Percentiles rank a stretch among this genome's conserved stretches.
These are phyloP conservation scores for Polypterus senegalus DNA, from an alignment of 2,113 vertebrate species.

Conservation along the genomic window DNA sequence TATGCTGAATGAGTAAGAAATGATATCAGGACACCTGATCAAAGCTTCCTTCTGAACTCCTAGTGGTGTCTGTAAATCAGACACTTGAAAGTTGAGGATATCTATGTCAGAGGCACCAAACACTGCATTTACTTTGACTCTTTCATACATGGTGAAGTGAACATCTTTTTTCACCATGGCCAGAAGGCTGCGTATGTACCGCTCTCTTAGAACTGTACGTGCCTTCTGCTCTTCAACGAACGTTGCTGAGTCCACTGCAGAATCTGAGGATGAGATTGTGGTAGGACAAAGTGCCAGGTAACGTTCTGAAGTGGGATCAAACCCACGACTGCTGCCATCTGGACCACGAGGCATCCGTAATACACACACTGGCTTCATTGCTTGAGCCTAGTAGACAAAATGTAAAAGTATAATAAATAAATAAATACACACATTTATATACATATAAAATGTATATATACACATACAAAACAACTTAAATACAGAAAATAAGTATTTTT, in stretches of 20 bases:
- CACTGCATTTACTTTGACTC: slow-evolving; percentile 53
- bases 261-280: slow-evolving; percentile 28
- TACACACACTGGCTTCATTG: slow-evolving; percentile 19
- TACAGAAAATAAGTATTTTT: no score
- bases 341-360: slow-evolving; percentile 36
- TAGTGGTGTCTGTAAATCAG: slow-evolving; percentile 67
- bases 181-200: slow-evolving; percentile 65
- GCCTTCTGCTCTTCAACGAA: slow-evolving; percentile 45
- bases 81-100: slow-evolving; percentile 73
- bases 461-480: no score
- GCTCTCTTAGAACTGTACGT: slow-evolving; percentile 53
- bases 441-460: no score
- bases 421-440: no score
- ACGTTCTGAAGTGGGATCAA: slow-evolving; percentile 42
- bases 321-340: slow-evolving; percentile 54
- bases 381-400: no score
- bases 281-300: slow-evolving; percentile 46
- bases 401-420: no score
- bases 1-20: slow-evolving; percentile 53
- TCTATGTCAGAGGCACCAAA: slow-evolving; percentile 73
- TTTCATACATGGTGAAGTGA: slow-evolving; percentile 57
- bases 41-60: slow-evolving; percentile 72
- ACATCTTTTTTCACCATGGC: slow-evolving; percentile 54
- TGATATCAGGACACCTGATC: slow-evolving; percentile 68
- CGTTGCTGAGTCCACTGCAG: neutral